A percentile compares a stretch with the other conserved stretches of the same genome.
These are phyloP conservation scores for Athalia cordata DNA, from an alignment of 2,888 invertebrate genomes.

Conservation along the genomic window DNA sequence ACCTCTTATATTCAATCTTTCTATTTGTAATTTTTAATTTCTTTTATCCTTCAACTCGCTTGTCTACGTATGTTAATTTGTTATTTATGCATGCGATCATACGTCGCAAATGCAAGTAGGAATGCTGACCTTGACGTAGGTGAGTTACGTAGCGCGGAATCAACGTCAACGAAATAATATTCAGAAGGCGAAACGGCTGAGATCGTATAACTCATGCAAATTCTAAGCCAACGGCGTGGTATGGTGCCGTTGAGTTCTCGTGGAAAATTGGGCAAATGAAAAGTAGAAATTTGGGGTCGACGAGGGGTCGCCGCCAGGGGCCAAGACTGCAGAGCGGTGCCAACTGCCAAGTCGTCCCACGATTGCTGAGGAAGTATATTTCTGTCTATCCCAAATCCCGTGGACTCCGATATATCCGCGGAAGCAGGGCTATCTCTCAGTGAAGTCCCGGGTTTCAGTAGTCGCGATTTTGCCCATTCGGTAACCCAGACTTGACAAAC, in stretches of 20 bases:
- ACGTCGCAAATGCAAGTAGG: too few relatives aligned
- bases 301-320: background rate
- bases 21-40: too few relatives aligned
- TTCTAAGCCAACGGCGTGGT: background rate
- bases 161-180: too few relatives aligned
- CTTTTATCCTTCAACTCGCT: background rate
- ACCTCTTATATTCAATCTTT: too few relatives aligned
- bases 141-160: too few relatives aligned
- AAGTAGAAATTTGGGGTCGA: background rate
- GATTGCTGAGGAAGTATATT: slow-evolving; percentile 9
- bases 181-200: too few relatives aligned
- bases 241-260: background rate
- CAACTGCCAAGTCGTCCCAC: slow-evolving; percentile 3
- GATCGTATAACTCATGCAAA: background rate
- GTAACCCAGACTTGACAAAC: too few relatives aligned
- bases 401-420: background rate
- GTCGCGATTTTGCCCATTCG: slow-evolving; percentile 2
- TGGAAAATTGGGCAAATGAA: background rate
- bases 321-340: background rate
- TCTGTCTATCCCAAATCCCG: background rate
- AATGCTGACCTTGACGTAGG: too few relatives aligned
- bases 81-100: background rate
- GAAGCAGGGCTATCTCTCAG: background rate
- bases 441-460: slow-evolving; percentile 20
- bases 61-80: background rate